Evolutionary conservation across 2,113 vertebrate species (phyloP).

Genomic region (Vulpes ferrilata): DNA sequence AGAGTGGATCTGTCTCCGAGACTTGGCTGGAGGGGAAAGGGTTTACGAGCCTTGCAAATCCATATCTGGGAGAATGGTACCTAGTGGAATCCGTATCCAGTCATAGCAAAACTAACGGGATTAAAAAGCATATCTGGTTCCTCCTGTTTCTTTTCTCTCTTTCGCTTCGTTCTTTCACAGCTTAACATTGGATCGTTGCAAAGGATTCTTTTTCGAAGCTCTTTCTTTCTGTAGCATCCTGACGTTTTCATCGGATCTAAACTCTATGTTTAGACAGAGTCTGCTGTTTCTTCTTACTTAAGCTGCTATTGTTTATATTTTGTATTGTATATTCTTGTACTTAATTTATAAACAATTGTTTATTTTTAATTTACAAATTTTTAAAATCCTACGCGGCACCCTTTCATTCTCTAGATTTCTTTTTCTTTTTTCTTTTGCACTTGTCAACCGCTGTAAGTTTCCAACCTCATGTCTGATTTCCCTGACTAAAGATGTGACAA

Average conservation of each 20-base stretch:
- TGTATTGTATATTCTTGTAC: neutral
- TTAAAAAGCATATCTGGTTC: neutral
- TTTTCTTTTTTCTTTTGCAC: neutral
- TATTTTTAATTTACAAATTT: conserved; percentile 8
- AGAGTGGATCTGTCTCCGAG: neutral
- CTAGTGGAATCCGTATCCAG: neutral
- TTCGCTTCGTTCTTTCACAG: neutral
- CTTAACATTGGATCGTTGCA: conserved; percentile 24
- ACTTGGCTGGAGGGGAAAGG: neutral
- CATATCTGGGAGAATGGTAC: neutral
- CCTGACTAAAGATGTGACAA: neutral
- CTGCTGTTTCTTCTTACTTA: neutral
- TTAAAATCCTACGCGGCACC: neutral
- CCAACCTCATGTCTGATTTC: neutral
- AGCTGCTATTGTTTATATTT: neutral
- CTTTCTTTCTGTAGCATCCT: neutral
- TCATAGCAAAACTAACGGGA: neutral
- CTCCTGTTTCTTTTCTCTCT: neutral
- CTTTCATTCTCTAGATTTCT: neutral
- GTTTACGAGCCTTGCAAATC: neutral
- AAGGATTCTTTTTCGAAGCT: neutral
- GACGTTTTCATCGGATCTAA: neutral
- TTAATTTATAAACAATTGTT: conserved; percentile 15
- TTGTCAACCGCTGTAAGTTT: neutral
- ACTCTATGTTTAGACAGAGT: neutral